Evolutionary conservation across 2,797 vertebrate species (phyloP), one percentile per base, ranked within the genome.

Genomic region (Poeciliopsis paucimaculata): DNA sequence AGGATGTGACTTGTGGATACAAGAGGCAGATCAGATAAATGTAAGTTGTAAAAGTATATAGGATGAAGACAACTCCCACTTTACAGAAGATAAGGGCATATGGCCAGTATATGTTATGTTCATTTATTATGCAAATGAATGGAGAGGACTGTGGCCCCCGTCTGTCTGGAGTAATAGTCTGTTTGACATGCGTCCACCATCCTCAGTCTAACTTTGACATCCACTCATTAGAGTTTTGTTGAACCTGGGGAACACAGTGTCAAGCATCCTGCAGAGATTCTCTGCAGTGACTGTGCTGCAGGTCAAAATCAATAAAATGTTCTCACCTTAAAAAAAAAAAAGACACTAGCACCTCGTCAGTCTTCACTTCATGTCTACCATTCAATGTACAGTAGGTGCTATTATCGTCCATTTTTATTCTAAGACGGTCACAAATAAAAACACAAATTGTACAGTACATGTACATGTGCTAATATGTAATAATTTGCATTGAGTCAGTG

Each of bases 271-370:
- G 53, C 77, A 78, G 77, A 74, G 75, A 57, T 34, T 73, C 74
- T 80, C 78, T 79, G 75, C 83, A 70, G 77, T 34, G 20, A 73
- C 83, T 81, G 60, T 73, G 73, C 82, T 10, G 26, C 78, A 76
- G 77, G 78, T 64, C 62, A 82, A 83, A 89, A 90, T 89, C 89
- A 84, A 90, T 90, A 78, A 75, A 64, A 78, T 72, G 43, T 73
- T 80, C 43, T 87, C 76, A 87, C 82, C 82, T 83, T 75, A 64
- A 83, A 53, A 87, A 49, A 78, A 78, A 83, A 41, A 82, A 72
- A 77, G 77, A 84, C 71, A 83, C 70, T 43, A 70, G 47, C 36
- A 73, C 77, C 70, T 78, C 28, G 20, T 60, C 26, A n/a, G 74
- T 13, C 41, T 47, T 84, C 34, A 66, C 55, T 41, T 76, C 68